Conservation (phyloP, 2,888 invertebrate species). For the Elgonia sp. region DNA sequence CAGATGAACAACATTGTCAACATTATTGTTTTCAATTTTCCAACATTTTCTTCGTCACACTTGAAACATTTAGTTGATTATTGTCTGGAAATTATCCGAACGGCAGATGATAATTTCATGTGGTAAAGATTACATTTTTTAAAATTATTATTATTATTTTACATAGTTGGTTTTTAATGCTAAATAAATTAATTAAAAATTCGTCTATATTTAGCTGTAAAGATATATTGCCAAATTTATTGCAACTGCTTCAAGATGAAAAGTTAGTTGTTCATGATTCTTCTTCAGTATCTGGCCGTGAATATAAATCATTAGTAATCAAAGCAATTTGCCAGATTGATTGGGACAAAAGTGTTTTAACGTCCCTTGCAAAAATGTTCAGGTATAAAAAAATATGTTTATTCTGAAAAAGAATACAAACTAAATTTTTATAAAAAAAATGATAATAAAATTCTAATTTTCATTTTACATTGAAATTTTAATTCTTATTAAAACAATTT, state of each 20-base stretch:
- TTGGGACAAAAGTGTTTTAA: slow-evolving; percentile 89
- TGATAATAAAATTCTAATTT: slow-evolving; percentile 11
- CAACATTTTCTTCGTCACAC: slow-evolving; percentile 87
- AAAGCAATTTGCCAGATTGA: slow-evolving; percentile 89
- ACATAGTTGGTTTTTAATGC: neutral
- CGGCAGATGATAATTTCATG: slow-evolving; percentile 87
- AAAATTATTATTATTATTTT: too few species aligned
- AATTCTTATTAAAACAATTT: too few species aligned
- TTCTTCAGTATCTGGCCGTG: slow-evolving; percentile 88
- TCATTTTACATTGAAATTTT: too few species aligned
- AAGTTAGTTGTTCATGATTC: slow-evolving; percentile 88
- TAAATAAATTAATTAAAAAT: neutral
- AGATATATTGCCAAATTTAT: slow-evolving; percentile 90
- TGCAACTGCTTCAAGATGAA: slow-evolving; percentile 88
- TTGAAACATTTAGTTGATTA: slow-evolving; percentile 88
- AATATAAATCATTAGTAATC: slow-evolving; percentile 89
- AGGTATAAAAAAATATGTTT: slow-evolving; percentile 86
- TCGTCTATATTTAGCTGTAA: slow-evolving; percentile 88
- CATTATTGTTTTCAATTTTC: slow-evolving; percentile 87
- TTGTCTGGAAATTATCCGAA: slow-evolving; percentile 88
- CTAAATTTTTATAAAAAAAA: neutral
- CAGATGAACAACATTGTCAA: slow-evolving; percentile 87
- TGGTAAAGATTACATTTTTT: slow-evolving; percentile 82
- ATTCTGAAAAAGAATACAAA: slow-evolving; percentile 57
- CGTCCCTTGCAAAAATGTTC: slow-evolving; percentile 91